Evolutionary conservation across 2,113 vertebrate genomes (phyloP).

Genomic region (Rostratula benghalensis): DNA sequence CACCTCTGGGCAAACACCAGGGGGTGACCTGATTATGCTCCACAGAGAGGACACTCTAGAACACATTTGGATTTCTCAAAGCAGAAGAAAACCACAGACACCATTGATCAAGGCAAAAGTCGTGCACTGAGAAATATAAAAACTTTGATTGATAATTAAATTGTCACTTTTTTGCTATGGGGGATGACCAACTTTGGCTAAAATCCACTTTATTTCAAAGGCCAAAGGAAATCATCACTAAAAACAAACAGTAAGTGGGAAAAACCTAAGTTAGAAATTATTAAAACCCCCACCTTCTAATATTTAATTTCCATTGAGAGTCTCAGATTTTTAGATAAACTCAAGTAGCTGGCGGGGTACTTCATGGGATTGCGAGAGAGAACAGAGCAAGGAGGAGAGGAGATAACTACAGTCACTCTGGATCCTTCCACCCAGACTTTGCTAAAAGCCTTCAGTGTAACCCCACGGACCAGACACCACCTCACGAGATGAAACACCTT

Average conservation of each 20-base stretch:
- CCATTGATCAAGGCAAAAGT: neutral
- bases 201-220: neutral
- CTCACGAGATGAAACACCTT: neutral
- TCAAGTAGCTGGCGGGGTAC: neutral
- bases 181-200: neutral
- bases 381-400: neutral
- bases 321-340: neutral
- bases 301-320: neutral
- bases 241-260: neutral
- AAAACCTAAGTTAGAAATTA: neutral
- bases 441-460: neutral
- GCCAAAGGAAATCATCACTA: neutral
- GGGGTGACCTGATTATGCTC: neutral
- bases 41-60: neutral
- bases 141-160: neutral
- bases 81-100: neutral
- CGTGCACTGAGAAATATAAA: neutral
- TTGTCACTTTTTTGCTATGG: neutral
- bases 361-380: neutral
- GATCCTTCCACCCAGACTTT: neutral
- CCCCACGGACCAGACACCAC: neutral
- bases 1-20: neutral
- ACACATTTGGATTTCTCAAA: neutral
- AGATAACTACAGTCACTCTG: neutral
- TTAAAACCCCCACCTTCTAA: neutral